Evolutionary conservation across 2,888 invertebrate genomes (phyloP), one percentile per base, ranked within the genome.

Genomic region (Keiferia lycopersicella): DNA sequence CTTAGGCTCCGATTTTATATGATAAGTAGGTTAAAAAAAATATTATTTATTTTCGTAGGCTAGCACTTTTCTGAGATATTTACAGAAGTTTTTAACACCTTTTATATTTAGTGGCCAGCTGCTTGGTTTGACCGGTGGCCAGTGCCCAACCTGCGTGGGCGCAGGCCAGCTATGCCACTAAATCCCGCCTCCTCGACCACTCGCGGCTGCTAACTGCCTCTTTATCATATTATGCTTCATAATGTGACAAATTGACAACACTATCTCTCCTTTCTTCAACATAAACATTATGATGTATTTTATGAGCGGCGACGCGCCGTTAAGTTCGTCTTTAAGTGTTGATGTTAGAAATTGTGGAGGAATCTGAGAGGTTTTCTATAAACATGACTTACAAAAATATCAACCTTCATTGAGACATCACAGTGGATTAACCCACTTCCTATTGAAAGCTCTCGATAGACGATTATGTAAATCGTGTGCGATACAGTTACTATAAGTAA

Each of bases 161-260:
- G 73, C 65, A 56, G 68, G 68, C 58, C 73, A 67, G 63, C 56
- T 58, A 65, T 66, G 65, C 63, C 67, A 68, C 67, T 75, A 73
- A 71, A 73, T 75, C 64, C 58, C 66, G 57, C 68, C 68, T 66
- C 64, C 59, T 61, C 56, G 63, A 30, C 56, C 30, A 30, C 61
- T 68, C 62, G 61, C 64, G 65, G 66, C 68, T 64, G 63, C 57
- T 63, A 63, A 51, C 62, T 56, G 30, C 60, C 62, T 58, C 61
- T 61, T 61, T 50, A 61, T 61, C 61, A 61, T 61, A 48, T 50
- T 50, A 61, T 34, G 30, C 50, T 18, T 50, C 60, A 60, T 60
- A 61, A 61, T 61, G 61, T 50, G 61, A 61, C 61, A 50, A 61
- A 61, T 61, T 61, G 61, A 61, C 61, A 50, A 50, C 61, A 61